These are phyloP conservation scores for Probosciger aterrimus DNA, from an alignment of 2,113 vertebrate genomes.

Conservation along the genomic window DNA sequence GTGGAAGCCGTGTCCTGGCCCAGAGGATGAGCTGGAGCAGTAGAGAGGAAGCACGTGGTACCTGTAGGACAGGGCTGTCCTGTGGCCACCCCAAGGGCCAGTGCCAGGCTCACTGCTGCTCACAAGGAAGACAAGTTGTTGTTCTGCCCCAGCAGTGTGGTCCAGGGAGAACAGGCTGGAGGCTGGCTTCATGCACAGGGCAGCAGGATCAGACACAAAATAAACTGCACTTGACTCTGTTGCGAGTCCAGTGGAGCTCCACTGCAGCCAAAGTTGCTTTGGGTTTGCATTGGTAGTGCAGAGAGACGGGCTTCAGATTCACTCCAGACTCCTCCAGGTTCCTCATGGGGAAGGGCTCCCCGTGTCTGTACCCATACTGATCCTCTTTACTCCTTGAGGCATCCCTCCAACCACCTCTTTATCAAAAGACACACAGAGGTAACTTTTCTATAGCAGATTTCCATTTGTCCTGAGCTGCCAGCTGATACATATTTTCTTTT, in stretches of 20 bases:
- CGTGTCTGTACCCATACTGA: rapidly evolving
- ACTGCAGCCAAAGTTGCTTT: background rate
- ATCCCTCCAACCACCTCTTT: background rate
- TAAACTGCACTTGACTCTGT: background rate
- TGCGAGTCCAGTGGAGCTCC: background rate
- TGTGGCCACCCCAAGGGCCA: background rate
- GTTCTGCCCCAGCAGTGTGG: rapidly evolving
- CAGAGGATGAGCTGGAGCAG: background rate
- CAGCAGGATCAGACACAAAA: background rate
- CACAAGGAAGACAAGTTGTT: background rate
- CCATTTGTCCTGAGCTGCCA: slow-evolving; percentile 22
- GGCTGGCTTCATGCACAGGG: background rate
- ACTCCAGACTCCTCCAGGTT: background rate
- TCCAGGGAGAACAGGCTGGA: background rate
- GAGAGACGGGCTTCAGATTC: background rate
- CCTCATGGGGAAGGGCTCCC: background rate
- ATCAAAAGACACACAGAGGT: background rate
- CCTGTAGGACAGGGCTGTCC: background rate
- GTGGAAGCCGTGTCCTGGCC: background rate
- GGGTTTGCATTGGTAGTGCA: background rate
- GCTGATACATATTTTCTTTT: slow-evolving; percentile 24
- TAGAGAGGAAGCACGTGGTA: rapidly evolving
- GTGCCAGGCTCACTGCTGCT: background rate
- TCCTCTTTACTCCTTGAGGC: background rate
- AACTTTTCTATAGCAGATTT: background rate